These are phyloP conservation scores for Pangasius djambal DNA, from an alignment of 2,797 vertebrate genomes.

Conservation along the genomic window DNA sequence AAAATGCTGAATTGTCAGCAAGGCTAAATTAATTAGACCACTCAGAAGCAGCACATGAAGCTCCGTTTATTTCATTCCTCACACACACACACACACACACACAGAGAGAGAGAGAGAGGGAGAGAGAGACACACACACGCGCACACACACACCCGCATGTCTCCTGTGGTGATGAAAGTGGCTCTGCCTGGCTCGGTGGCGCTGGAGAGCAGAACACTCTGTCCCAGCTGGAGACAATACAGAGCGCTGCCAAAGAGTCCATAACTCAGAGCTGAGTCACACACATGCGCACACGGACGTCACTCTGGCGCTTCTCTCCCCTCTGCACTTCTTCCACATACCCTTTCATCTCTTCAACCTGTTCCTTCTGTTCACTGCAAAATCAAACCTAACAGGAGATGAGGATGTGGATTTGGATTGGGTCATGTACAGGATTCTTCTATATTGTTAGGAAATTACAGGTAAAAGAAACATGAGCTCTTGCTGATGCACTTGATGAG, in stretches of 20 bases:
- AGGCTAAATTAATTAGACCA: neutral
- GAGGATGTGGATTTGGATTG: neutral
- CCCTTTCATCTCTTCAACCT: slow-evolving; percentile 38
- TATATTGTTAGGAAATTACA: neutral
- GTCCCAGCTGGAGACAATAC: slow-evolving; percentile 84
- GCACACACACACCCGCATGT: slow-evolving; percentile 15
- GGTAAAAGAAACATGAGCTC: neutral
- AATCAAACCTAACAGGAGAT: neutral
- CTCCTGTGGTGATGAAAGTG: slow-evolving; percentile 68
- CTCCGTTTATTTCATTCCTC: neutral
- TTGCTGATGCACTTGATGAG: too few species aligned
- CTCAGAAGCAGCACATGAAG: neutral
- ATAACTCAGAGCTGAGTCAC: slow-evolving; percentile 83
- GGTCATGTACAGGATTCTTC: neutral
- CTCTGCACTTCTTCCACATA: slow-evolving; percentile 18
- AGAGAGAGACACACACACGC: slow-evolving; percentile 18
- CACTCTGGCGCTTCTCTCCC: slow-evolving; percentile 58
- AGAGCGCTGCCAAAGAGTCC: slow-evolving; percentile 76
- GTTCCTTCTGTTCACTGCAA: slow-evolving; percentile 31
- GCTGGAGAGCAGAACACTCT: slow-evolving; percentile 72
- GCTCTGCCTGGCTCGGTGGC: slow-evolving; percentile 57
- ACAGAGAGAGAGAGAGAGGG: too few species aligned
- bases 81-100: neutral
- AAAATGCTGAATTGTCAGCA: neutral
- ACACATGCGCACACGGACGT: slow-evolving; percentile 56